Base-by-base conservation (phyloP, 2,888 invertebrate species). In the Leptodirus hochenwartii region DNA sequence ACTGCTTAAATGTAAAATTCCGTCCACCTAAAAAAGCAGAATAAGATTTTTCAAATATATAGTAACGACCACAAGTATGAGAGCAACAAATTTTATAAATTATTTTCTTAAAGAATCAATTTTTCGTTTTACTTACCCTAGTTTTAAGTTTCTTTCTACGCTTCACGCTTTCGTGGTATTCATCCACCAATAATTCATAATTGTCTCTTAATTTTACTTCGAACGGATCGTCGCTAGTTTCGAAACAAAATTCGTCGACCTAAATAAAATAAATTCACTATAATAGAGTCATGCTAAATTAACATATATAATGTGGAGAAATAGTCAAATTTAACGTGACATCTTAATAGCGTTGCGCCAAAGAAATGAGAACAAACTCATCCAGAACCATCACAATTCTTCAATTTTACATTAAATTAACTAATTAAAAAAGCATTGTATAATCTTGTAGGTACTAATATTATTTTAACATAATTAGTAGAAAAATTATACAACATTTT, bases 201-300 rank as follows among this genome's bases (percentile, higher is more conserved):
- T 95, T 96, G 44, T 95, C 91, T 1, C 93, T 69, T 5, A 98
- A 60, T 47, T 85, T 87, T 3, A 95, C 90, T 59, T 98, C 98
- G 49, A 98, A 96, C 0, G 95, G 95, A 66, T 98, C 96, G 49
- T 98, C 98, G 39, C 81, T 81, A 58, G 98, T 74, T 59, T 95
- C 91, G 42, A 98, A 70, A 2, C 80, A 53, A 46, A 90, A 77
- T 46, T 82, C 80, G 57, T 88, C 78, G 13, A 85, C 70, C 78
- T 81, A 45, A 27, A 55, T 54, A 34, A 8, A 24, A 20, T 5
- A 16, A 22, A 23, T 27, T 28, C 22, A 8, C 12, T 12, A 22
- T n/a, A n/a, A n/a, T n/a, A n/a, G 23, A 2, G 24, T 14, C 11
- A 12, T 6, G n/a, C n/a, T n/a, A n/a, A n/a, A n/a, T n/a, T n/a